Base-by-base conservation (phyloP, 30 jellyfish, hydroid and myxozoan genomes). In the Sanderia malayensis region DNA sequence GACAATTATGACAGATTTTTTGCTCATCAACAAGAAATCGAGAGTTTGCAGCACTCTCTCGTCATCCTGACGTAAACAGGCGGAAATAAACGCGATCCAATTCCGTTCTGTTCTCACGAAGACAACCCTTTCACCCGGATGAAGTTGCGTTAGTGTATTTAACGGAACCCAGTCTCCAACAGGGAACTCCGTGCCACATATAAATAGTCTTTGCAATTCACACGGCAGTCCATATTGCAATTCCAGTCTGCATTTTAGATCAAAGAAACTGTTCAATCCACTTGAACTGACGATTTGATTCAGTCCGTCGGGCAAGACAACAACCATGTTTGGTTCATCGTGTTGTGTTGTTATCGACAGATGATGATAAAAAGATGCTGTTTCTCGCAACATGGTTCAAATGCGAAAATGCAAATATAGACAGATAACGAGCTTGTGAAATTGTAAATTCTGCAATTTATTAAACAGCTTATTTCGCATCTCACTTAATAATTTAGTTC, bases 281-380 rank as follows among this genome's bases (percentile, higher is more conserved):
- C 28, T 30, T 21, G 52, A 24, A 37, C 37, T 59, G 53, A 63
- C 60, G 23, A 63, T 2, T 47, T 61, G 76, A 26, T 80, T 75
- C 46, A 60, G 37, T 61, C 88, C 88, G 33, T 76, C 68, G 29
- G 88, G 88, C 19, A 76, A 37, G 21, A 76, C 88, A 66, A 66
- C 33, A 0, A 63, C 80, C 20, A 63, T n/a, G n/a, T n/a, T n/a
- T n/a, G n/a, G n/a, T n/a, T n/a, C n/a, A n/a, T n/a, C n/a, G n/a
- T n/a, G n/a, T n/a, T n/a, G n/a, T n/a, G n/a, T n/a, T n/a, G n/a
- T n/a, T n/a, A n/a, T n/a, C n/a, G n/a, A n/a, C n/a, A n/a, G n/a
- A n/a, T n/a, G n/a, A n/a, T n/a, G n/a, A n/a, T n/a, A n/a, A n/a
- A n/a, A n/a, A n/a, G n/a, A n/a, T n/a, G n/a, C n/a, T n/a, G n/a